A percentile compares a stretch with the other conserved stretches of the same genome.
These are phyloP conservation scores for Acanthoscelides obtectus DNA, from an alignment of 2,888 invertebrate species.

Conservation along the genomic window DNA sequence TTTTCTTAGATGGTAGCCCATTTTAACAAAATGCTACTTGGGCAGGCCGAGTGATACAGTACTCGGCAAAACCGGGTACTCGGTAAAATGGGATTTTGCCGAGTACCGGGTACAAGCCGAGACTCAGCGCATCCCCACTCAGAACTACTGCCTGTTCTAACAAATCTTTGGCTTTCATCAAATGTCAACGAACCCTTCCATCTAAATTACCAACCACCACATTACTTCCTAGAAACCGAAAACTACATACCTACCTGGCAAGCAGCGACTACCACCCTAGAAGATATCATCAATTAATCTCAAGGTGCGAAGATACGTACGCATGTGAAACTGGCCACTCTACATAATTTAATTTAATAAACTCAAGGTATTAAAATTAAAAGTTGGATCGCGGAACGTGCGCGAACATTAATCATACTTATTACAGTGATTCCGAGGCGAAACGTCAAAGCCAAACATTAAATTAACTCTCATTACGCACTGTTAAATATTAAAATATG, in stretches of 20 bases:
- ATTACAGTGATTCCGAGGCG: slow-evolving; percentile 33
- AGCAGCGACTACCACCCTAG: background rate
- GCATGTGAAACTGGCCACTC: background rate
- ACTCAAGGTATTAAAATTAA: slow-evolving; percentile 29
- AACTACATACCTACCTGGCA: background rate
- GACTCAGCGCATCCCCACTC: no score
- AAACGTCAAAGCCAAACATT: slow-evolving; percentile 24
- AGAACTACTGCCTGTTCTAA: no score
- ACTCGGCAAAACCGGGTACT: no score
- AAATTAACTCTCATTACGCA: slow-evolving; percentile 37
- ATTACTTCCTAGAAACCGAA: no score
- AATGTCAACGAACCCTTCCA: background rate
- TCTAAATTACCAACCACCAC: background rate
- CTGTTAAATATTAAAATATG: slow-evolving; percentile 40
- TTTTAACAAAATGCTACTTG: no score
- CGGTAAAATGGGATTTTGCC: no score
- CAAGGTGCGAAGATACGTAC: background rate
- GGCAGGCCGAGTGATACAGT: no score
- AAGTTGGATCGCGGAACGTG: slow-evolving; percentile 30
- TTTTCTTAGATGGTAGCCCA: no score
- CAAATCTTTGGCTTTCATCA: no score
- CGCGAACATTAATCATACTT: slow-evolving; percentile 39
- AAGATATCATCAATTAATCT: background rate
- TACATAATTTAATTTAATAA: slow-evolving; percentile 28
- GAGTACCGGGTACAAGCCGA: no score